Conservation (phyloP, 2,797 vertebrate genomes). For the Hydrolagus colliei region DNA sequence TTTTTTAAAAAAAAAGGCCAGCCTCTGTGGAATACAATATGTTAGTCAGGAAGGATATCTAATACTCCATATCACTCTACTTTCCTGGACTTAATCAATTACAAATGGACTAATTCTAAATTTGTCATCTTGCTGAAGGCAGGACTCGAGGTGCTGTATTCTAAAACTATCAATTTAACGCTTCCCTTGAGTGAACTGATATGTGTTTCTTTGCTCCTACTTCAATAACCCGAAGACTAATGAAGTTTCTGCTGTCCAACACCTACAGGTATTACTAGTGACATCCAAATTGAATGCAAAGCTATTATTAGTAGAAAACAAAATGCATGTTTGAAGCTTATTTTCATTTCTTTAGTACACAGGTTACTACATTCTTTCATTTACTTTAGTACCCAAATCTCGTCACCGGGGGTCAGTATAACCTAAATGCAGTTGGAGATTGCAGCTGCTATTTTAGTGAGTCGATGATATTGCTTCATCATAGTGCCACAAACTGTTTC, state of each 20-base stretch:
- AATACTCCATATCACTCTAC: neutral
- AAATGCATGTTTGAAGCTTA: conserved; percentile 2
- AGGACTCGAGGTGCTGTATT: neutral
- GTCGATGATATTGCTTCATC: neutral
- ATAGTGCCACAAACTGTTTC: neutral
- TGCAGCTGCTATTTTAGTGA: neutral
- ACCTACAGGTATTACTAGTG: neutral
- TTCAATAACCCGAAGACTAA: neutral
- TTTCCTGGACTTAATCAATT: neutral
- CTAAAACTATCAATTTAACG: neutral
- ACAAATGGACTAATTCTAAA: neutral
- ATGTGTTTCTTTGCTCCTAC: neutral
- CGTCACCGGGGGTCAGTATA: conserved; percentile 11
- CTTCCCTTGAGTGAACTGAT: neutral
- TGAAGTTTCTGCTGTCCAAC: neutral
- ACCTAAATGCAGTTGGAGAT: neutral
- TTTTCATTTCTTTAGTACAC: neutral
- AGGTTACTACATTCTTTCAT: neutral
- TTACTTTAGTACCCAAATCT: neutral
- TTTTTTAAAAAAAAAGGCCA: too few relatives aligned
- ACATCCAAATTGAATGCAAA: too few relatives aligned
- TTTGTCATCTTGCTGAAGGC: neutral
- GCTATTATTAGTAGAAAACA: neutral
- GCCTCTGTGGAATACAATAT: too few relatives aligned
- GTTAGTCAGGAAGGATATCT: neutral